Percentiles rank a stretch among this genome's conserved stretches.
Evolutionary conservation across 2,113 vertebrate genomes (phyloP).

Genomic region (Ciconia stormi): DNA sequence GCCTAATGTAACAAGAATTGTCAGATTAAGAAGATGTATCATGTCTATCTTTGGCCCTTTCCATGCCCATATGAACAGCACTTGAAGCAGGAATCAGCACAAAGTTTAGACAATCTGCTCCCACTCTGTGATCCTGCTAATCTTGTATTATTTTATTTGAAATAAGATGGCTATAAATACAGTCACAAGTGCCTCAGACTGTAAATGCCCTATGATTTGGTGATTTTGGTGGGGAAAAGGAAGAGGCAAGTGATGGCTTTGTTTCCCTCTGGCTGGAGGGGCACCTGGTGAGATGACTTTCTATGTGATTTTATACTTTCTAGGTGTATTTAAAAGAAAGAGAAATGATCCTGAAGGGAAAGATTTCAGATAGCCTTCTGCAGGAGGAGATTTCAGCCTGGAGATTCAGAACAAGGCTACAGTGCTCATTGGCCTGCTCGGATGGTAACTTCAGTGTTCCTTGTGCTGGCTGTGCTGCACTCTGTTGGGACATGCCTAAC

Average conservation of each 20-base stretch:
- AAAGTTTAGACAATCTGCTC: background rate
- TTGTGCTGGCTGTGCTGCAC: background rate
- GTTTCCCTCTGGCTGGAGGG: background rate
- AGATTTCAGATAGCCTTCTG: background rate
- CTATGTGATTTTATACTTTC: background rate
- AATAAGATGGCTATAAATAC: background rate
- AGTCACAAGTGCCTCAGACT: background rate
- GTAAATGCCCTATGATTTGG: background rate
- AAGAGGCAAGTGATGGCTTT: background rate
- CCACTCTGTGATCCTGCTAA: background rate
- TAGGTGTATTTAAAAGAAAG: background rate
- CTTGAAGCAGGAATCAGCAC: background rate
- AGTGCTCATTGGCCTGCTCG: rapidly evolving
- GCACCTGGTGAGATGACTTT: background rate
- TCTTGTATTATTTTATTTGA: background rate
- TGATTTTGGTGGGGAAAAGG: background rate
- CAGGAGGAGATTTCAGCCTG: background rate
- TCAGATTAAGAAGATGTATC: background rate
- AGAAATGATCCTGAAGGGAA: background rate
- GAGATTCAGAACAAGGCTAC: background rate
- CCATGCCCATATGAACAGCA: background rate
- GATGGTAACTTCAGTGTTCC: background rate
- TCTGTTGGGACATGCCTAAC: background rate
- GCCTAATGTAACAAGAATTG: background rate
- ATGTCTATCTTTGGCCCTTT: background rate